These are phyloP conservation scores for Merops nubicus DNA, from an alignment of 2,113 vertebrate species.

Conservation along the genomic window DNA sequence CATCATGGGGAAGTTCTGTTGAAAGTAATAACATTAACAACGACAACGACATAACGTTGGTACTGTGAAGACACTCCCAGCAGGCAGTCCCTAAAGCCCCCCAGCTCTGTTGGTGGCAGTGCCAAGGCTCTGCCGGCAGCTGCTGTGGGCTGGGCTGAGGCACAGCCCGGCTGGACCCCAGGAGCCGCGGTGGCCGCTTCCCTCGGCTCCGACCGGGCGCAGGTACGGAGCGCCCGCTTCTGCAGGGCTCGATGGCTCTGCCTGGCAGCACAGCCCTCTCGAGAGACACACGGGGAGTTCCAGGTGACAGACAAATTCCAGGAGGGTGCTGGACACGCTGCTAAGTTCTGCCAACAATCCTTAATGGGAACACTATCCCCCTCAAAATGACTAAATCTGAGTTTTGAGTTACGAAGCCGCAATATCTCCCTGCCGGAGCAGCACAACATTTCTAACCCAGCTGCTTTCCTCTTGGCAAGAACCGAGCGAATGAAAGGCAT, in stretches of 20 bases:
- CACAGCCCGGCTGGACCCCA: not conserved
- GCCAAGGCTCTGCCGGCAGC: not conserved
- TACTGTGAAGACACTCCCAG: not conserved
- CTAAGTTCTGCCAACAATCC: not conserved
- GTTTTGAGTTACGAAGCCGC: not conserved
- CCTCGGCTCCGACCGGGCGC: not conserved
- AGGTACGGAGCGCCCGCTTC: not conserved
- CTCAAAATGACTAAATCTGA: not conserved
- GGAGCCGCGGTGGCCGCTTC: too few relatives aligned
- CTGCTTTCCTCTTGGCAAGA: not conserved
- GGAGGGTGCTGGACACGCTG: accelerated
- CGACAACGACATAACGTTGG: not conserved
- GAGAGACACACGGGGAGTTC: not conserved
- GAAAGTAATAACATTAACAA: not conserved
- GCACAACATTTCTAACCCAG: not conserved
- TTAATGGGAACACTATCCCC: not conserved
- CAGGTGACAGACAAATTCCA: not conserved
- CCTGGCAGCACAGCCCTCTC: not conserved
- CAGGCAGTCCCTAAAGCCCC: not conserved
- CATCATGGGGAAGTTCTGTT: not conserved
- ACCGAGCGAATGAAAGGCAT: accelerated
- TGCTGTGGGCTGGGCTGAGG: not conserved
- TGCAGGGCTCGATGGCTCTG: not conserved
- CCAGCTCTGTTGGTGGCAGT: not conserved
- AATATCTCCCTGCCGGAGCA: not conserved